phyloP scores from a whole-genome alignment of 2,797 vertebrate genomes.

The Alauda arvensis region DNA sequence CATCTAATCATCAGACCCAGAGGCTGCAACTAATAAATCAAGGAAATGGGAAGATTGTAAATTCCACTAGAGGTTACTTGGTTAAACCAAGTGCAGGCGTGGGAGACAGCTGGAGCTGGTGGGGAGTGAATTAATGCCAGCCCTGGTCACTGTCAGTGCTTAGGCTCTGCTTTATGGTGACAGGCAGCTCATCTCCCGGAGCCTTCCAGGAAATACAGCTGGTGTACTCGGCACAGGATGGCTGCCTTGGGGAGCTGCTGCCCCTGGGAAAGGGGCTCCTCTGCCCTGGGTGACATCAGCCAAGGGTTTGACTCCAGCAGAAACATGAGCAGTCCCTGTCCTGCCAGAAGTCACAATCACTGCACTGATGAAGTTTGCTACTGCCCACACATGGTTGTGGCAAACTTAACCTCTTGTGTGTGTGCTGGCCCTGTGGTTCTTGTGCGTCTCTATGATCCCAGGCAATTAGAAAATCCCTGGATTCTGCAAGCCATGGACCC shows the following conservation, averaged over 20 bases:
- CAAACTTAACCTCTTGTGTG: background rate
- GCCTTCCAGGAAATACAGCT: background rate
- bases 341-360: background rate
- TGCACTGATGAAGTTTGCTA: background rate
- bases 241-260: background rate
- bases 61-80: conserved; percentile 23
- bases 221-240: background rate
- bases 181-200: background rate
- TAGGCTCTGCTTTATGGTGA: background rate
- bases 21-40: conserved; percentile 21
- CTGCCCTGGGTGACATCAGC: background rate
- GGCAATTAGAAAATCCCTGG: background rate
- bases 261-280: background rate
- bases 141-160: conserved; percentile 1
- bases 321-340: background rate
- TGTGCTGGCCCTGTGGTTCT: background rate
- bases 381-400: background rate
- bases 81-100: conserved; percentile 25
- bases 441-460: background rate
- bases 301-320: background rate
- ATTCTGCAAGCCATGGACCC: background rate
- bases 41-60: conserved; percentile 3
- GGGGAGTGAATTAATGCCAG: conserved; percentile 1
- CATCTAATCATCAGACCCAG: conserved; percentile 15
- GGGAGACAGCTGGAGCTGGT: background rate